Evolutionary conservation across 1,140 invertebrate genomes (phyloP).

Genomic region (Vollenhovia emeryi): DNA sequence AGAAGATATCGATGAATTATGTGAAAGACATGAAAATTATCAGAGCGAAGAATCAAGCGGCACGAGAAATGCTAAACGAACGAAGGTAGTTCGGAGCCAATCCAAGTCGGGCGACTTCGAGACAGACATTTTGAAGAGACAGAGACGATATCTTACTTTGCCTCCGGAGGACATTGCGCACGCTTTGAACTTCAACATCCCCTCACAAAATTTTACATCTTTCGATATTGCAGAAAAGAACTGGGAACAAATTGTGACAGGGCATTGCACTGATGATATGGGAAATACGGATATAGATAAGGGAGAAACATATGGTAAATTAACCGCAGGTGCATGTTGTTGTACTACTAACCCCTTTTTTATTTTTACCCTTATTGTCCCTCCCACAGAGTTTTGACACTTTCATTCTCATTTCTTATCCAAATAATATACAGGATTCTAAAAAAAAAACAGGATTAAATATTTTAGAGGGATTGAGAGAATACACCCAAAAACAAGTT

Average conservation of each 20-base stretch:
- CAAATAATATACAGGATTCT: no score
- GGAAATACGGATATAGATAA: constrained; percentile 37
- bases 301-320: constrained; percentile 22
- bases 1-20: not conserved
- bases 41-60: not conserved
- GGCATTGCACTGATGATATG: not conserved
- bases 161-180: constrained; percentile 72
- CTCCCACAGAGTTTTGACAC: not conserved
- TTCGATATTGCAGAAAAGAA: constrained; percentile 33
- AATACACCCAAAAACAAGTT: no score
- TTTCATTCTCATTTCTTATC: not conserved
- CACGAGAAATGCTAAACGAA: constrained; percentile 50
- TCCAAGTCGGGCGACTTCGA: constrained; percentile 77
- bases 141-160: constrained; percentile 71
- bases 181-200: constrained; percentile 75
- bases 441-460: no score
- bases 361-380: not conserved
- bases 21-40: not conserved
- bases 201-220: constrained; percentile 17
- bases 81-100: constrained; percentile 71
- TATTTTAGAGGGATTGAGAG: no score
- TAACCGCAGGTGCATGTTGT: constrained; percentile 77
- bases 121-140: constrained; percentile 65
- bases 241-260: not conserved
- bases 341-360: constrained; percentile 74